phyloP scores from a whole-genome alignment of 2,888 invertebrate species.

The Meghimatium bilineatum region DNA sequence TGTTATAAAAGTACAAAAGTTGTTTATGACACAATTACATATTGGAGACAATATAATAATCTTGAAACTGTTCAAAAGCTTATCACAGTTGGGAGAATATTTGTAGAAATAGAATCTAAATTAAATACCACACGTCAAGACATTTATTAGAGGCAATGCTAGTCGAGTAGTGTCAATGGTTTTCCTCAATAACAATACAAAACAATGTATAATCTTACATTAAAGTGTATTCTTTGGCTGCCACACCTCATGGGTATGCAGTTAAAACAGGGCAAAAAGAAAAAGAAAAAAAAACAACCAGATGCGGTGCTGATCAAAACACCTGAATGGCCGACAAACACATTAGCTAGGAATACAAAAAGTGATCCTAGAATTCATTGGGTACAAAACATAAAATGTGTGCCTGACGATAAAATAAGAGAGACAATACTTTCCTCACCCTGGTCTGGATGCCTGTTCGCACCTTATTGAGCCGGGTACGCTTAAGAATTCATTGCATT shows the following conservation, averaged over 20 bases:
- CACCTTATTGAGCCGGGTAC: conserved; percentile 11
- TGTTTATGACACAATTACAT: too few relatives aligned
- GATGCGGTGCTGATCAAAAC: not conserved
- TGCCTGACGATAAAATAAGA: not conserved
- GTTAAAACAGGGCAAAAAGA: not conserved
- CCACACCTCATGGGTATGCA: not conserved
- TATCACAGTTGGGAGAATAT: too few relatives aligned
- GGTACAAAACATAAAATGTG: conserved; percentile 31
- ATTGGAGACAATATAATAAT: too few relatives aligned
- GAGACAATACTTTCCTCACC: conserved; percentile 31
- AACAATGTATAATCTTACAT: too few relatives aligned
- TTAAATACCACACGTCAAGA: too few relatives aligned
- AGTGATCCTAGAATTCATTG: not conserved
- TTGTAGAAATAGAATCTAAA: too few relatives aligned
- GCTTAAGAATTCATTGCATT: not conserved
- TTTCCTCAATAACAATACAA: too few relatives aligned
- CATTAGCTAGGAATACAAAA: conserved; percentile 2
- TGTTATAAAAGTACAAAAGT: too few relatives aligned
- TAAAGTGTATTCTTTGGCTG: too few relatives aligned
- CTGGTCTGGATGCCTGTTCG: conserved; percentile 5
- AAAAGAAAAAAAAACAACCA: not conserved
- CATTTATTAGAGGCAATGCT: too few relatives aligned
- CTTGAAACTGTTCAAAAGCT: too few relatives aligned
- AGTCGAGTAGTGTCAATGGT: too few relatives aligned
- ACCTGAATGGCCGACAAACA: not conserved